Base-by-base conservation (phyloP, 2,113 vertebrate species). In the Nycticebus coucang region DNA sequence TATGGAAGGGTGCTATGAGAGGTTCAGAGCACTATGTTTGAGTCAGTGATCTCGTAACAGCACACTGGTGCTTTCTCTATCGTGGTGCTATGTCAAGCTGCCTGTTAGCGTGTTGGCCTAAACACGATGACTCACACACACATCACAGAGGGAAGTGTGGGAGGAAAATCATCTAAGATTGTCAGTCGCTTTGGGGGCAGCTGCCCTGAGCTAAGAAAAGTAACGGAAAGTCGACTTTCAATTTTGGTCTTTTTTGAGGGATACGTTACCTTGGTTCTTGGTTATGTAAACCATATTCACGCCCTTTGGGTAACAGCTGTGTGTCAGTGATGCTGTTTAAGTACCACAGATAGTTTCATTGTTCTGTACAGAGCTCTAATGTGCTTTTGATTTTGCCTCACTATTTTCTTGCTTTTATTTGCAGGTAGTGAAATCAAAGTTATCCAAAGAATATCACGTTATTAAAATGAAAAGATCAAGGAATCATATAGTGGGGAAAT, bases 401-500 rank as follows among this genome's bases (percentile, higher is more conserved):
- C 66, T 94, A 0, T 77, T 86, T 89, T 83, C 66, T 82, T 80
- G 17, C 35, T 94, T 98, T 97, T 89, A 94, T 97, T 98, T 98
- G 92, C 98, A 99, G 99, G 99, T 99, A 97, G 99, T 99, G 97
- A 99, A 99, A 98, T 98, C 98, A 17, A 97, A 98, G 57, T 97
- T 98, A 62, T 97, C 98, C 92, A 97, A 97, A 93, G 97, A 97
- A 90, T 97, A 96, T 72, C 97, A 97, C 0, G 97, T 98, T 86
- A 97, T 98, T 97, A 98, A 98, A 97, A 98, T 98, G 96, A 98
- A 97, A 35, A 97, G 98, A 82, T 98, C 98, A 53, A 98, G 96
- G 95, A 98, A 97, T 57, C 98, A 97, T 59, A 72, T 91, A 0
- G 95, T 98, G 95, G 98, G 97, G 93, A 98, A 98, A 75, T 97